Evolutionary conservation across 2,797 vertebrate genomes (phyloP).

Genomic region (Otolemur crassicaudatus): DNA sequence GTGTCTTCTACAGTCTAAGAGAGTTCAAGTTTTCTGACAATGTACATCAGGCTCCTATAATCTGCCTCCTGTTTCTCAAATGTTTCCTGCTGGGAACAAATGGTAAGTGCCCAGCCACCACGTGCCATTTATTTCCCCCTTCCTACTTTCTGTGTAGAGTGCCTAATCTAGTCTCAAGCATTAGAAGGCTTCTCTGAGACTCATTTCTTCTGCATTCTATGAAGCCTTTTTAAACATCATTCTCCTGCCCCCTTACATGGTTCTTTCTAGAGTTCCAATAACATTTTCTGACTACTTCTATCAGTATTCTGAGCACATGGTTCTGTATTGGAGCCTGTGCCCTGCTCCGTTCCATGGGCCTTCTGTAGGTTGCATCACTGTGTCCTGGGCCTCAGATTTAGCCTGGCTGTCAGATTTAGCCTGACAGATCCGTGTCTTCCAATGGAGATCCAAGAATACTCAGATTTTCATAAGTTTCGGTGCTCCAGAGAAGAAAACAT

Average conservation of each 20-base stretch:
- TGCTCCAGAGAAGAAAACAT: background rate
- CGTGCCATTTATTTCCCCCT: background rate
- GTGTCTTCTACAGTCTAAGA: slow-evolving; percentile 24
- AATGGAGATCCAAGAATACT: background rate
- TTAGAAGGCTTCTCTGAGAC: background rate
- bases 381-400: background rate
- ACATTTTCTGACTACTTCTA: background rate
- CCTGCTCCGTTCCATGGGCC: fast-evolving
- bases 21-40: slow-evolving; percentile 55
- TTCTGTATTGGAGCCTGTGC: fast-evolving
- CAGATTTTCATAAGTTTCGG: background rate
- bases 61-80: background rate
- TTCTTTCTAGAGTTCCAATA: background rate
- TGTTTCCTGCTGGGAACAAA: slow-evolving; percentile 33
- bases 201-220: background rate
- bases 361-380: background rate
- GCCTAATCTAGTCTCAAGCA: background rate
- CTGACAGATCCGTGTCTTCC: background rate
- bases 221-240: background rate
- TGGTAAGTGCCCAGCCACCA: background rate
- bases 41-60: background rate
- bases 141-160: slow-evolving; percentile 13
- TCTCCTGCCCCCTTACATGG: background rate
- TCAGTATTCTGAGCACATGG: background rate
- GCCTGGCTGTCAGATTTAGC: background rate